A percentile compares a stretch with the other conserved stretches of the same genome.
Conservation (phyloP, 64 coral and sea anemone species). For the Trachythela sp. region DNA sequence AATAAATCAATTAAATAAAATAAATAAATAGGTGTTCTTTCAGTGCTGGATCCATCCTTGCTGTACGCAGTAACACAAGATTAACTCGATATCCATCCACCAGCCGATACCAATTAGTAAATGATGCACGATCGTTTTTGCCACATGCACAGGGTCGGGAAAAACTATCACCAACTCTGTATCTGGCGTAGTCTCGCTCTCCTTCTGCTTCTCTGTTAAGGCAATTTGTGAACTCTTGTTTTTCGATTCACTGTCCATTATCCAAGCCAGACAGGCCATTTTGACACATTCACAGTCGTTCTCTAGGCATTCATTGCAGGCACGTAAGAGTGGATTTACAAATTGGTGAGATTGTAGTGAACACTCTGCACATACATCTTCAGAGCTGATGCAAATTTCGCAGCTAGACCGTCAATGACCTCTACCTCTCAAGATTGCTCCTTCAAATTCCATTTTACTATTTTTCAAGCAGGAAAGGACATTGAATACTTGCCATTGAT, state of each 20-base stretch:
- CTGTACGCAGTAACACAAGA: conserved; percentile 55
- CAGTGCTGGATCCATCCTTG: conserved; percentile 53
- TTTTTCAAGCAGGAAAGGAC: conserved; percentile 52
- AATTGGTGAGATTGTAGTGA: conserved; percentile 50
- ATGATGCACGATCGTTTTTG: conserved; percentile 66
- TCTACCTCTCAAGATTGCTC: conserved; percentile 50
- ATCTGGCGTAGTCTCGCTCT: conserved; percentile 30
- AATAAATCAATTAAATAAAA: too few relatives aligned
- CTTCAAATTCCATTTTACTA: conserved; percentile 59
- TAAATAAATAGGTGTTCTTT: conserved; percentile 38
- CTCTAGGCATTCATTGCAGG: conserved; percentile 60
- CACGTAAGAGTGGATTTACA: conserved; percentile 48
- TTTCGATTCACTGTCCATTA: conserved; percentile 63
- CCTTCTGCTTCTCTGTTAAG: conserved; percentile 40
- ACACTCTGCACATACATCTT: conserved; percentile 13
- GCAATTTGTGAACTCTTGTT: conserved; percentile 59
- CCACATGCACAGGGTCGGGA: conserved; percentile 53
- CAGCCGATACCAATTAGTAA: conserved; percentile 63
- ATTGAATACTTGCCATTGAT: conserved; percentile 39
- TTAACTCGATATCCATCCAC: conserved; percentile 58
- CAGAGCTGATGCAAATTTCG: conserved; percentile 23
- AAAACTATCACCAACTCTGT: conserved; percentile 41
- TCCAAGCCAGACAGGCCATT: conserved; percentile 55
- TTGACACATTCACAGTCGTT: conserved; percentile 51
- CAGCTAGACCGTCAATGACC: conserved; percentile 57